Conservation (phyloP, 2,888 invertebrate genomes). For the Helleia helle region DNA sequence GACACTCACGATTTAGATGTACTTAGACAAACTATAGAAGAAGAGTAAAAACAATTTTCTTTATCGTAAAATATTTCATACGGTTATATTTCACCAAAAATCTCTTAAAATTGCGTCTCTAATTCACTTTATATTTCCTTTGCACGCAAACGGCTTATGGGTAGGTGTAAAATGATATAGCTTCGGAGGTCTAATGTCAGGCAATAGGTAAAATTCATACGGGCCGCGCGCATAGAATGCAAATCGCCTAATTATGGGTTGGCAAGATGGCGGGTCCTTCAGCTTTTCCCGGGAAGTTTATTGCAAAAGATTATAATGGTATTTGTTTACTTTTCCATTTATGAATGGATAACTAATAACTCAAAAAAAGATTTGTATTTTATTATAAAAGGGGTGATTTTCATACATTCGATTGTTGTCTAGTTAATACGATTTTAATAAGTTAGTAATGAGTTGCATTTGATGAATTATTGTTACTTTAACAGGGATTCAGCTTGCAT, state of each 20-base stretch:
- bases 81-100: no score
- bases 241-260: conserved; percentile 63
- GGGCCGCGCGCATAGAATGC: conserved; percentile 53
- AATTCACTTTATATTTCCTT: conserved; percentile 6
- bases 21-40: no score
- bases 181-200: conserved; percentile 70
- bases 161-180: conserved; percentile 70
- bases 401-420: no score
- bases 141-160: conserved; percentile 15
- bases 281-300: conserved; percentile 38
- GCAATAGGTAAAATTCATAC: conserved; percentile 73
- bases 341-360: not conserved
- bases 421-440: no score
- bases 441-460: no score
- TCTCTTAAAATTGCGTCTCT: not conserved
- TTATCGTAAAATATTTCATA: no score
- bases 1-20: no score
- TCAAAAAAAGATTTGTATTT: no score
- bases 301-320: conserved; percentile 30
- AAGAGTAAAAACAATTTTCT: no score
- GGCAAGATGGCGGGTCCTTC: conserved; percentile 52
- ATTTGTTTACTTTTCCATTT: conserved; percentile 10
- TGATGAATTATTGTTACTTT: no score
- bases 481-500: no score
- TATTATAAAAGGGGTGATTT: no score